Conservation (phyloP, 35 echinoderm and acorn worm genomes). For the Heliocidaris erythrogramma region DNA sequence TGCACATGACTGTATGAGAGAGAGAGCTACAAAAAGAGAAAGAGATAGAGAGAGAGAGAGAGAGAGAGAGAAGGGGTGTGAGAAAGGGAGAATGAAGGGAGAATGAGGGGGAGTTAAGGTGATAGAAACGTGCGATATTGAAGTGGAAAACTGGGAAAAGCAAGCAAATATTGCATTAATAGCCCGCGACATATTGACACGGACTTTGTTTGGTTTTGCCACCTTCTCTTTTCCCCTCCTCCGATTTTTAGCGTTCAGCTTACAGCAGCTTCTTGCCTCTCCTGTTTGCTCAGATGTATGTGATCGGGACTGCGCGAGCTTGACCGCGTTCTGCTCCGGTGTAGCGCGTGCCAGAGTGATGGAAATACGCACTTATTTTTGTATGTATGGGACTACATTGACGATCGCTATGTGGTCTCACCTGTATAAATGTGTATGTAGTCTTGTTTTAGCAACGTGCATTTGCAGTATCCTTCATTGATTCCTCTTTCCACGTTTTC, state of each 20-base stretch:
- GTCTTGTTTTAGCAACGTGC: background rate
- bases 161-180: conserved; percentile 46
- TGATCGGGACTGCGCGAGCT: background rate
- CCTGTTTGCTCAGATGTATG: background rate
- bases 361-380: background rate
- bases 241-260: background rate
- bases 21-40: background rate
- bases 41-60: background rate
- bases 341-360: background rate
- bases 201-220: background rate
- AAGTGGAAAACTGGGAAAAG: conserved; percentile 7
- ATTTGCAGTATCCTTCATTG: background rate
- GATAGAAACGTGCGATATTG: background rate
- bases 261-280: background rate
- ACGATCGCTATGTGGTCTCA: background rate
- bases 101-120: too few species aligned
- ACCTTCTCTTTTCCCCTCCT: background rate
- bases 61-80: background rate
- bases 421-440: conserved; percentile 8
- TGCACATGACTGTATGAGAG: too few species aligned
- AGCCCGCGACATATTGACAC: conserved; percentile 35
- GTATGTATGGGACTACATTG: background rate
- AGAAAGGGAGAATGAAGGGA: background rate
- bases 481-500: background rate
- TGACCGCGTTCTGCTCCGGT: background rate